Evolutionary conservation across 2,888 invertebrate species (phyloP).

Genomic region (Venustoraphidia nigricollis): DNA sequence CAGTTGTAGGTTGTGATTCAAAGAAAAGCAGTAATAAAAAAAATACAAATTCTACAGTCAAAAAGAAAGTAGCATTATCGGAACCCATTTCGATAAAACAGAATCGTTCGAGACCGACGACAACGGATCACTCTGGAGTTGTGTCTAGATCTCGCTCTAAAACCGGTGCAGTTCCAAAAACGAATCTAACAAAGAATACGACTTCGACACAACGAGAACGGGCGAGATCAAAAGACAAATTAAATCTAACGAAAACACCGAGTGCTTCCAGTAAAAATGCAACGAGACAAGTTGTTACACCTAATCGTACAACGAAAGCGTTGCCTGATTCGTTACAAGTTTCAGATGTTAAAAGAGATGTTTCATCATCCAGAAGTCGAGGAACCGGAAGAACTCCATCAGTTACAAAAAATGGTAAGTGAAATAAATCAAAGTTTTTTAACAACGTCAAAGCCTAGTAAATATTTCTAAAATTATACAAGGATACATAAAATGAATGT

Average conservation of each 20-base stretch:
- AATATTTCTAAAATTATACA: too few relatives aligned
- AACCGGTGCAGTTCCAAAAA: too few relatives aligned
- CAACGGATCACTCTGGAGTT: neutral
- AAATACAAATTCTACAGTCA: constrained; percentile 6
- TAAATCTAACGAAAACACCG: constrained; percentile 16
- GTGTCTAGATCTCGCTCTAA: too few relatives aligned
- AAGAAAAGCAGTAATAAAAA: too few relatives aligned
- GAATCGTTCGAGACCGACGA: constrained; percentile 11
- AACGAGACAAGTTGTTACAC: constrained; percentile 1
- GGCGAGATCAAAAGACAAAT: constrained; percentile 15
- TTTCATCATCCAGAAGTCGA: too few relatives aligned
- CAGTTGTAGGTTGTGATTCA: constrained; percentile 36
- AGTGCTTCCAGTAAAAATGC: constrained; percentile 12
- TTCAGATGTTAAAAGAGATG: too few relatives aligned
- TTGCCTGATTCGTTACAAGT: too few relatives aligned
- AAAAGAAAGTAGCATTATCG: constrained; percentile 14
- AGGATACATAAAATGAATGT: too few relatives aligned
- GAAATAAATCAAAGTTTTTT: too few relatives aligned
- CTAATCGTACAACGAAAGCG: too few relatives aligned
- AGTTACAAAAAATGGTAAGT: constrained; percentile 1
- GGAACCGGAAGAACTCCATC: constrained; percentile 8
- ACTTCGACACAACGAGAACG: constrained; percentile 11
- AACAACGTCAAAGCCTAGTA: too few relatives aligned
- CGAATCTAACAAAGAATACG: constrained; percentile 2
- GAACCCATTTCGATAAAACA: constrained; percentile 12